Base-by-base conservation (phyloP, 2,113 vertebrate genomes). In the Esox niger region DNA sequence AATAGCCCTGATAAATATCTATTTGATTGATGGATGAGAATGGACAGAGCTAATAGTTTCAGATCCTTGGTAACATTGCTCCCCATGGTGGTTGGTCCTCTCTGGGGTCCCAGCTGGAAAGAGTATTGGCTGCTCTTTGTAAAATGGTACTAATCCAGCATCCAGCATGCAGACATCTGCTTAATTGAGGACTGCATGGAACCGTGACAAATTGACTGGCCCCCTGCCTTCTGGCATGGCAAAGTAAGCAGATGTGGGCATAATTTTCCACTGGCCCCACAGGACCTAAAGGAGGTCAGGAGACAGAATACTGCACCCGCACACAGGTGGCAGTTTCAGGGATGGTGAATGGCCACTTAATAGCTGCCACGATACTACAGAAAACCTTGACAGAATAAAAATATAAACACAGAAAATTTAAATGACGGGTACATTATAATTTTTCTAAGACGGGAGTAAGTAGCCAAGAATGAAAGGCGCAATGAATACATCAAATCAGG, bases 151-250 rank as follows among this genome's bases (percentile, higher is more conserved):
- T 87, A 82, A 86, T 84, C 78, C 82, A 82, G 80, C 77, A 84
- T 43, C 38, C 38, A 43, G 38, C 38, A 43, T 43, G 70, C 66
- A 85, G 84, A 87, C 87, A 90, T 88, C 86, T 88, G 89, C 75
- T 80, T 86, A 89, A 88, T 86, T 88, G 82, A 86, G 62, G 78
- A 85, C 75, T 87, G 74, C 70, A 71, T 67, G 66, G 57, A 38
- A 64, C 66, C 63, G 59, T 52, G 25, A 67, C 68, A 81, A 74
- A 80, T 73, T 75, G 77, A 79, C 77, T 85, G 84, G 74, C 84
- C 77, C 43, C 82, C 81, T 84, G 87, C 82, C 85, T 83, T 21
- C 79, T 87, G 86, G 80, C 84, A 84, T 68, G 64, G 74, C 74
- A 75, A 62, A 77, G 54, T 71, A 82, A 79, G 70, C 86, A 89